Evolutionary conservation across 2,113 vertebrate species (phyloP).

Genomic region (Macquaria australasica): DNA sequence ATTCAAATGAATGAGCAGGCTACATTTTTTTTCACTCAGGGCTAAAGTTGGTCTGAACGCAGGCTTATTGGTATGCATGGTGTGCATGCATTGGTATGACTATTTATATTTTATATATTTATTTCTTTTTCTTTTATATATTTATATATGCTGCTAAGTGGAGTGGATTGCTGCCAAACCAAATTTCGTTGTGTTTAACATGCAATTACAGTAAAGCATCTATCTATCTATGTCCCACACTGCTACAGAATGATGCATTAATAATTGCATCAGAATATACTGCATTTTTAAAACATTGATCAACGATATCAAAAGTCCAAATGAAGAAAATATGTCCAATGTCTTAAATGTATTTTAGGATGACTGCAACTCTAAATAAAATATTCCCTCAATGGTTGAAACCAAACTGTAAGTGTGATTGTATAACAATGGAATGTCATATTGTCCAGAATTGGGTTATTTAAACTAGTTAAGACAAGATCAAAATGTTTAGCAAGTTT

Average conservation of each 20-base stretch:
- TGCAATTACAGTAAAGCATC: too few species aligned
- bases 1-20: too few species aligned
- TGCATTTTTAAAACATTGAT: background rate
- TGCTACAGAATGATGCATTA: background rate
- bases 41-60: background rate
- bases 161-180: too few species aligned
- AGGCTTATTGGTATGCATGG: background rate
- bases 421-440: background rate
- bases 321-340: too few species aligned
- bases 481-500: conserved; percentile 17
- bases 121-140: too few species aligned
- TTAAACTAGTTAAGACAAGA: background rate
- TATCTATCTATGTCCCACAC: background rate
- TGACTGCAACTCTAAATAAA: background rate
- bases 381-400: background rate
- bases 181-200: too few species aligned
- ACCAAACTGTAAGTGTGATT: background rate
- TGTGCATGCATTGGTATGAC: too few species aligned
- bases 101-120: too few species aligned
- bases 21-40: too few species aligned
- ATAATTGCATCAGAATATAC: background rate
- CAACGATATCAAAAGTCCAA: background rate
- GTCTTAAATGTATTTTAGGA: background rate
- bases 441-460: background rate
- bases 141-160: too few species aligned